Evolutionary conservation across 2,888 invertebrate genomes (phyloP), one percentile per base, ranked within the genome.

Genomic region (Caenorhabditis drosophilae): DNA sequence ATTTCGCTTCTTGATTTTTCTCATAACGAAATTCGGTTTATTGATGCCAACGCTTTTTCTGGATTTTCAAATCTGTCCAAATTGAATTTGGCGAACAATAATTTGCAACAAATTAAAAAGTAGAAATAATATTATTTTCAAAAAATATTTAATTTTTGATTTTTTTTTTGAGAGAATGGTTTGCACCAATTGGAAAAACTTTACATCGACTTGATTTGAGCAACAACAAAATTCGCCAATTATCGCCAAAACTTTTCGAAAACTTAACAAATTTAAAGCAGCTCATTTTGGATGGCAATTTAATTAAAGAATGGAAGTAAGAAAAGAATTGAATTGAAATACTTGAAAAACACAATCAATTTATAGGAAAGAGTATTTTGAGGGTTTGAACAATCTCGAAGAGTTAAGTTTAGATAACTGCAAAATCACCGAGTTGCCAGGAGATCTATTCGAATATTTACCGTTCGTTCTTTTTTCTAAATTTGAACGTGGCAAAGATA

Each of bases 391-490:
- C n/a, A 73, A 47, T 26, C 56, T 80, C 46, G 69, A 76, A 44
- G 47, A 53, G 11, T 61, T 80, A 1, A 76, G 76, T 31, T 34
- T 79, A 50, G 79, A 79, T 53, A 52, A 63, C 20, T 79, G 79
- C 42, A 40, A 56, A 0, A 42, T 70, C n/a, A 54, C 52, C 2
- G 50, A 59, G 27, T 34, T 77, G 7, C 68, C 73, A 27, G 52
- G 53, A 20, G 63, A 75, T 38, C 38, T 78, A 16, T 78, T 79
- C 36, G 67, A 76, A 42, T 51, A 76, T 34, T 50, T 80, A 1
- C 66, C 67, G 78, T 79, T 27, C 46, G 51, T 50, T 61, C 15
- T 27, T 27, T 41, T 40, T 22, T 34, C 48, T 51, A 4, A 31
- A 11, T 31, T 54, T 11, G 3, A 23, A 22, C 26, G 0, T 34